Conservation (phyloP, 2,888 invertebrate genomes). For the Lycaena phlaeas region DNA sequence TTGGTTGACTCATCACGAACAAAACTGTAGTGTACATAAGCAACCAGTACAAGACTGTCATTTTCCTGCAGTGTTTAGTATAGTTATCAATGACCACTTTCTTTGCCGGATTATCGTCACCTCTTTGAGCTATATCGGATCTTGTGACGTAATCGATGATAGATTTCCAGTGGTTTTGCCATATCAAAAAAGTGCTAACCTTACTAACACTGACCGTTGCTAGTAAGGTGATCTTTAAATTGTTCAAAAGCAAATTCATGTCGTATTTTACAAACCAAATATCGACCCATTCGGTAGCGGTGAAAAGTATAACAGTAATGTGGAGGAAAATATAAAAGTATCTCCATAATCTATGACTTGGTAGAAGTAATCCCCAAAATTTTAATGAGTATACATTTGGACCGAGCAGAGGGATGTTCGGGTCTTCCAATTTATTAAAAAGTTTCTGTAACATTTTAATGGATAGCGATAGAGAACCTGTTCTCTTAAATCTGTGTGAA, state of each 20-base stretch:
- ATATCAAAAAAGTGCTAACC: slow-evolving; percentile 39
- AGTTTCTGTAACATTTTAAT: slow-evolving; percentile 30
- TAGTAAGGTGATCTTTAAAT: slow-evolving; percentile 52
- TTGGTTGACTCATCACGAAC: slow-evolving; percentile 42
- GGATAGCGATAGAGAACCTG: not conserved
- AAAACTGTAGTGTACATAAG: slow-evolving; percentile 50
- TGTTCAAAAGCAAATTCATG: slow-evolving; percentile 43
- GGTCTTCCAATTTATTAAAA: slow-evolving; percentile 42
- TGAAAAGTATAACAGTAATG: slow-evolving; percentile 39
- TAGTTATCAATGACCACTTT: slow-evolving; percentile 28
- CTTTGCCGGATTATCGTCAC: slow-evolving; percentile 26
- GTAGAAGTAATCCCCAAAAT: slow-evolving; percentile 57
- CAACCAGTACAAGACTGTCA: slow-evolving; percentile 47
- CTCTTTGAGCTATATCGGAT: slow-evolving; percentile 39
- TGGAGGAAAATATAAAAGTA: slow-evolving; percentile 43
- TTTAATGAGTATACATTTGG: slow-evolving; percentile 47
- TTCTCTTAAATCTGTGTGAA: not conserved
- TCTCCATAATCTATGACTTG: slow-evolving; percentile 29
- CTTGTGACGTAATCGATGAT: slow-evolving; percentile 47
- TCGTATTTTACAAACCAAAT: slow-evolving; percentile 51
- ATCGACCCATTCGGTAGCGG: slow-evolving; percentile 46
- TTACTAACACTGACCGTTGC: slow-evolving; percentile 49
- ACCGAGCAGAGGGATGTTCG: slow-evolving; percentile 43
- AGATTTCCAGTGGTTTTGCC: slow-evolving; percentile 44
- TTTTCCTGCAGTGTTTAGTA: slow-evolving; percentile 47